Base-by-base conservation (phyloP, 1,140 invertebrate species). In the Phymastichus coffea region DNA sequence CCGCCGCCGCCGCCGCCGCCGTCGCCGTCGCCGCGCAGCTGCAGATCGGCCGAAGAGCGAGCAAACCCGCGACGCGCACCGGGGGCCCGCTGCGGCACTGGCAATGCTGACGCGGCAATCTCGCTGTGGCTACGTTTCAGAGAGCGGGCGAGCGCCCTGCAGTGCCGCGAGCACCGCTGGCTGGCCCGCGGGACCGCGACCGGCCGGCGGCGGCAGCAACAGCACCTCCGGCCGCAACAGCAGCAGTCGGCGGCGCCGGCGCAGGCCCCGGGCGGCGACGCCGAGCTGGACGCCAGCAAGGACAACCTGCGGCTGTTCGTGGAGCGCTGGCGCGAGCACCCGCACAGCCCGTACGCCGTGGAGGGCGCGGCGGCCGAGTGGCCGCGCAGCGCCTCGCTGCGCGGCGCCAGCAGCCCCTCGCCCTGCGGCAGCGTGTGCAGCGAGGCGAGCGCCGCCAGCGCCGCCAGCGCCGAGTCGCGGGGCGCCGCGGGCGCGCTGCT, bases 321-420 rank as follows among this genome's bases (percentile, higher is more conserved):
- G n/a, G 91, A 92, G 66, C 82, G 91, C 43, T 94, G 91, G 91
- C 86, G 88, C 57, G 90, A 91, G 64, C 90, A 92, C 75, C 89
- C 90, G 0, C 88, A 92, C 69, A 92, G 89, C 22, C 91, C 91
- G 0, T 93, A 93, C 69, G 79, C 88, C 2, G 88, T 92, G 66
- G 89, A 54, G 22, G 57, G 38, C 49, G 47, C 43, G 2, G 19
- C 57, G 2, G 63, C 64, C 12, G 51, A 75, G 62, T 72, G 74
- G 66, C 74, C 80, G 0, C 75, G 73, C 60, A 67, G 70, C 2
- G 51, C 76, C 61, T 75, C 83, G 0, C 70, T 88, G 47, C 74
- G 83, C 48, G 87, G 85, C 3, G 88, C 84, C 2, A 85, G 86
- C 58, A 91, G 88, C 28, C 89, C 89, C 0, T 90, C 88, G 9